phyloP scores from a whole-genome alignment of 1,140 invertebrate species.

The Drosophila bocqueti region DNA sequence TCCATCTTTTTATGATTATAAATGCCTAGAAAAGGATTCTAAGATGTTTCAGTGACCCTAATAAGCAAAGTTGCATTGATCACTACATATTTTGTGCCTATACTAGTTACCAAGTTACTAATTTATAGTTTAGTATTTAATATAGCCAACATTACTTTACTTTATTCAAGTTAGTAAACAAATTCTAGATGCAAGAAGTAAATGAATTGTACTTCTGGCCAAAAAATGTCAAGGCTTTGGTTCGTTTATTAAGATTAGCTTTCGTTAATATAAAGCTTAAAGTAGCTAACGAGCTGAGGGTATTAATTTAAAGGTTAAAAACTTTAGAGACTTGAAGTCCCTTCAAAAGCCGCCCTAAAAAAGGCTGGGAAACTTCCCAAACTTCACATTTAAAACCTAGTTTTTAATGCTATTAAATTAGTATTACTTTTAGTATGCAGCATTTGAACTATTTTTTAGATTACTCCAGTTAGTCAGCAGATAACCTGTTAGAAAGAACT shows the following conservation, averaged over 20 bases:
- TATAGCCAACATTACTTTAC: background rate
- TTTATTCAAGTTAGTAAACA: background rate
- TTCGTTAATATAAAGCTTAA: background rate
- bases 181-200: too few relatives aligned
- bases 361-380: background rate
- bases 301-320: background rate
- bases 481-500: constrained; percentile 11
- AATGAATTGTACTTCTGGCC: background rate
- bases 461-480: constrained; percentile 46
- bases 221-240: background rate
- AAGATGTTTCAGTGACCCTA: background rate
- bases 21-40: background rate
- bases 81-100: background rate
- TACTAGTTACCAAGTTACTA: background rate
- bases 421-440: background rate
- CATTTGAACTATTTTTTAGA: background rate
- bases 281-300: background rate
- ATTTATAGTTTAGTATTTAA: background rate
- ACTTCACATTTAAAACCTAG: background rate
- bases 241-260: too few relatives aligned
- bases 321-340: too few relatives aligned
- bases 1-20: background rate
- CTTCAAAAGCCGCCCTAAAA: background rate
- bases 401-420: background rate
- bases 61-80: too few relatives aligned